These are phyloP conservation scores for Megalops atlanticus DNA, from an alignment of 2,113 vertebrate species.

Conservation along the genomic window DNA sequence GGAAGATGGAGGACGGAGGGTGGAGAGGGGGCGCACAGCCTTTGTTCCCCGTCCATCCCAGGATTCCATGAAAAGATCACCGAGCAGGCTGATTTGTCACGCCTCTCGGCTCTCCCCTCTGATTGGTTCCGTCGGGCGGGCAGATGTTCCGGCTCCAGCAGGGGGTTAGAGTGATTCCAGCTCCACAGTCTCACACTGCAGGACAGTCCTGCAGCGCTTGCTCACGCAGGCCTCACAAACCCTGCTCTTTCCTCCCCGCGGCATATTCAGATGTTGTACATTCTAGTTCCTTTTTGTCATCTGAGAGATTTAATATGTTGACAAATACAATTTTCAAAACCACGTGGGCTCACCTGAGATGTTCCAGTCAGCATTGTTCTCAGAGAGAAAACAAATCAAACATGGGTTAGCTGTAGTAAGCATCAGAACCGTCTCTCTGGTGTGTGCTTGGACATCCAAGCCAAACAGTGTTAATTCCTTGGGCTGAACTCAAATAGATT, in stretches of 20 bases:
- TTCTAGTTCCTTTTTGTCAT: too few species aligned
- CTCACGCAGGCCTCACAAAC: constrained; percentile 43
- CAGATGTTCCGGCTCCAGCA: constrained; percentile 73
- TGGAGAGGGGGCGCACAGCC: constrained; percentile 51
- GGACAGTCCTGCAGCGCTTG: too few species aligned
- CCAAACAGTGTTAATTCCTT: too few species aligned
- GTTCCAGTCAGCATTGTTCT: too few species aligned
- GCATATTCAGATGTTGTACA: not conserved
- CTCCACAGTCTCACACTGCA: constrained; percentile 55
- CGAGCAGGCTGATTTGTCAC: constrained; percentile 71
- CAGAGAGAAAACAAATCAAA: too few species aligned
- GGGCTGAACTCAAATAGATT: too few species aligned
- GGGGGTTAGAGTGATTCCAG: constrained; percentile 64
- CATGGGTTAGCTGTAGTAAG: too few species aligned
- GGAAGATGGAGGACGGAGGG: constrained; percentile 26
- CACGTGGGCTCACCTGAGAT: too few species aligned
- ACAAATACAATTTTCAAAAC: too few species aligned
- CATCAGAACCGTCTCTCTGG: too few species aligned
- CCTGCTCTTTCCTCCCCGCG: not conserved
- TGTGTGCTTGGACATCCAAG: too few species aligned
- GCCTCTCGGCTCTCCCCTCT: constrained; percentile 55
- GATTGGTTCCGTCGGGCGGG: constrained; percentile 65
- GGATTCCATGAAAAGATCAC: constrained; percentile 75
- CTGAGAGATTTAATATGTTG: too few species aligned
- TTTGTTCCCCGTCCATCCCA: constrained; percentile 70